Conservation (phyloP, 2,888 invertebrate genomes). For the Xanthorhoe spadicearia region DNA sequence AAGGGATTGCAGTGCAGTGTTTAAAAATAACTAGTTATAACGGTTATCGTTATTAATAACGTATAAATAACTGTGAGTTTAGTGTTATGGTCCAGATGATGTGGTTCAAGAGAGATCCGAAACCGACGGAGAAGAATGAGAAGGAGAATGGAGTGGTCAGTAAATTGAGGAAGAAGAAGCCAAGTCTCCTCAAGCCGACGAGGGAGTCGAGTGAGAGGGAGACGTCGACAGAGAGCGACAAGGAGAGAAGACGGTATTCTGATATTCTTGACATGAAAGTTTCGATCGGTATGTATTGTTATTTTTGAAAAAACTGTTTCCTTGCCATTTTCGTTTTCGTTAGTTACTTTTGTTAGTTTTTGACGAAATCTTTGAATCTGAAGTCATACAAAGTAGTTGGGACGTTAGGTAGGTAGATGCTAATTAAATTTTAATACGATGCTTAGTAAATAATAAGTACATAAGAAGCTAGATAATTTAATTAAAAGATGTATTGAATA, state of each 20-base stretch:
- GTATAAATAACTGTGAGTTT: constrained; percentile 7
- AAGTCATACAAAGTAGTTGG: constrained; percentile 3
- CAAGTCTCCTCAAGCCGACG: constrained; percentile 69
- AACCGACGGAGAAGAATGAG: constrained; percentile 70
- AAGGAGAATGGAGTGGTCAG: constrained; percentile 65
- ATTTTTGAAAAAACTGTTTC: constrained; percentile 40
- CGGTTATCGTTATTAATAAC: constrained; percentile 8
- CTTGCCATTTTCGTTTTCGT: constrained; percentile 50
- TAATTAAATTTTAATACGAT: background rate
- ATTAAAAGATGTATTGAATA: too few relatives aligned
- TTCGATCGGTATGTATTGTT: constrained; percentile 67
- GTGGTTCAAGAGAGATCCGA: constrained; percentile 81
- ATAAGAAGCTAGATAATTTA: too few relatives aligned
- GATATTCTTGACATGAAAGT: constrained; percentile 78
- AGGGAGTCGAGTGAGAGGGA: constrained; percentile 79
- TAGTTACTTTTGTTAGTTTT: background rate
- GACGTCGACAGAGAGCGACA: constrained; percentile 78
- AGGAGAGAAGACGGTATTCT: constrained; percentile 75
- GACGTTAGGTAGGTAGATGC: background rate
- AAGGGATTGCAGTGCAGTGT: constrained; percentile 24
- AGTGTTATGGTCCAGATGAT: constrained; percentile 64
- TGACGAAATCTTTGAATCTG: background rate
- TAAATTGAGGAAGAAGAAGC: constrained; percentile 75
- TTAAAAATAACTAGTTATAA: constrained; percentile 6
- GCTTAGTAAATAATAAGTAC: too few relatives aligned